phyloP scores from a whole-genome alignment of 2,888 invertebrate species.

The Rhodophaea formosa region DNA sequence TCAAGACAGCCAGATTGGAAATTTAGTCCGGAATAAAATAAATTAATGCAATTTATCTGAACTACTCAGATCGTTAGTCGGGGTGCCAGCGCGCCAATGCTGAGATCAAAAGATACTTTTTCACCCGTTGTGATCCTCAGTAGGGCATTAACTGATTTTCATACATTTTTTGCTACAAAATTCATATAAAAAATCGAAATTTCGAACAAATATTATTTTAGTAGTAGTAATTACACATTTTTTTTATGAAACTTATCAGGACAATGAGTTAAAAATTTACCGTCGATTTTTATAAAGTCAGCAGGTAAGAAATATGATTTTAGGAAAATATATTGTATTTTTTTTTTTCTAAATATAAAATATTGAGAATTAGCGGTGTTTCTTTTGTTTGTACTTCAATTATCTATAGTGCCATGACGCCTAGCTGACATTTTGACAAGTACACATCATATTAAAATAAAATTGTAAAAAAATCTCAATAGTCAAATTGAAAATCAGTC shows the following conservation, averaged over 20 bases:
- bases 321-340: too few species aligned
- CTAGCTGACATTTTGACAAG: neutral
- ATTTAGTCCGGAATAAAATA: conserved; percentile 13
- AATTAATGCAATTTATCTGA: conserved; percentile 13
- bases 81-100: conserved; percentile 51
- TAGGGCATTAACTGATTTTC: neutral
- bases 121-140: conserved; percentile 28
- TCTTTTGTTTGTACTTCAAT: too few species aligned
- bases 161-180: too few species aligned
- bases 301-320: too few species aligned
- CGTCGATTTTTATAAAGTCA: too few species aligned
- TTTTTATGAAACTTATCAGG: too few species aligned
- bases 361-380: too few species aligned
- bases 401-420: too few species aligned
- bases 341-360: too few species aligned
- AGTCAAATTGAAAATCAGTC: neutral
- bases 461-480: neutral
- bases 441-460: neutral
- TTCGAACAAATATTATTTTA: too few species aligned
- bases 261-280: too few species aligned
- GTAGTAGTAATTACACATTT: too few species aligned
- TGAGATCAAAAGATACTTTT: conserved; percentile 42
- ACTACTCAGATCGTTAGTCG: conserved; percentile 53
- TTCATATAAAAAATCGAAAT: neutral
- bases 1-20: conserved; percentile 6